Evolutionary conservation across 2,113 vertebrate species (phyloP).

Genomic region (Brachyistius frenatus): DNA sequence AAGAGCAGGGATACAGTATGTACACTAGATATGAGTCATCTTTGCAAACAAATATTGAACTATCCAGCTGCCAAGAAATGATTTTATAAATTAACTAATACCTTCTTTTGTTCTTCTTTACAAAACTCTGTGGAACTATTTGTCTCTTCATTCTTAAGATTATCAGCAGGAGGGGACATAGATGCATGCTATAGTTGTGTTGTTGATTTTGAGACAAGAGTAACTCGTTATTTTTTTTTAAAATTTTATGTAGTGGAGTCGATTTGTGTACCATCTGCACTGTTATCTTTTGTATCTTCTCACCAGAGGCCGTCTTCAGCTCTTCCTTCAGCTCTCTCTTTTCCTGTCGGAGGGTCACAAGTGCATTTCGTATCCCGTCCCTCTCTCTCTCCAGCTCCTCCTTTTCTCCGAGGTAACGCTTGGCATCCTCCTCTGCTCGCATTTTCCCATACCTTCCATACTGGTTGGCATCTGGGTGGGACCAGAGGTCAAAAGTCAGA

Average conservation of each 20-base stretch:
- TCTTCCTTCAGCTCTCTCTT: slow-evolving; percentile 90
- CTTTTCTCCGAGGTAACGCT: slow-evolving; percentile 90
- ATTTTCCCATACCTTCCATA: slow-evolving; percentile 96
- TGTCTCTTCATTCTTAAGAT: neutral
- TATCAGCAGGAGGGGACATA: neutral
- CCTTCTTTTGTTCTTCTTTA: neutral
- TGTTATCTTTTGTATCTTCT: slow-evolving; percentile 12
- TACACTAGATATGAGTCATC: neutral
- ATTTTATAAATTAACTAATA: neutral
- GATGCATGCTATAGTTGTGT: neutral
- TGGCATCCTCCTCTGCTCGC: slow-evolving; percentile 94
- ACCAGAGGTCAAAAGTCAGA: slow-evolving; percentile 62
- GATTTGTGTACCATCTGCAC: neutral
- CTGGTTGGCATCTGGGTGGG: slow-evolving; percentile 89
- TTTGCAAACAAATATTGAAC: slow-evolving; percentile 11
- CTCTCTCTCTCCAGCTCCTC: slow-evolving; percentile 93
- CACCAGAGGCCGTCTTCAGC: slow-evolving; percentile 89
- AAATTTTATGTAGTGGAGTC: neutral
- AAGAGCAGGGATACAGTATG: neutral
- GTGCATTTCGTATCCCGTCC: slow-evolving; percentile 86
- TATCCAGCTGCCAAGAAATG: slow-evolving; percentile 3
- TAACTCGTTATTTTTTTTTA: neutral
- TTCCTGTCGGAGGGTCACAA: slow-evolving; percentile 89
- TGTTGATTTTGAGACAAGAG: neutral
- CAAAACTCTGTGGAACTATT: neutral